Conservation (phyloP, 2,113 vertebrate species). For the Euleptes europaea region DNA sequence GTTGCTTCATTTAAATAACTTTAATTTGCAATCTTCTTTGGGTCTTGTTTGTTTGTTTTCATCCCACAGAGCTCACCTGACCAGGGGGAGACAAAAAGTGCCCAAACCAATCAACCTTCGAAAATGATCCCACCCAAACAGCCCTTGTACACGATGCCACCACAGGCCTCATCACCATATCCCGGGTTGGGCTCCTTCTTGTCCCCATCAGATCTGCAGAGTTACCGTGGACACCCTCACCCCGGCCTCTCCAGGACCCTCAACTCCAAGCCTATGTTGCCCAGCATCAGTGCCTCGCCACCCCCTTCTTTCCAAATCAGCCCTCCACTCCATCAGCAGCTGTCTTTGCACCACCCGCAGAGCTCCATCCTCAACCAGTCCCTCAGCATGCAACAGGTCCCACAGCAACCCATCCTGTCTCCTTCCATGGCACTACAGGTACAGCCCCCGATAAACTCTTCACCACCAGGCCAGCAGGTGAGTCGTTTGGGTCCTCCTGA, state of each 20-base stretch:
- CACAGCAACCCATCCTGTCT: slow-evolving; percentile 93
- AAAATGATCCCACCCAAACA: slow-evolving; percentile 93
- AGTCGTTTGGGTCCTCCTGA: slow-evolving; percentile 31
- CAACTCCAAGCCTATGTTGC: slow-evolving; percentile 91
- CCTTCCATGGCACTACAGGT: slow-evolving; percentile 97
- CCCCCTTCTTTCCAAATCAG: slow-evolving; percentile 95
- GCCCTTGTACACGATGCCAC: slow-evolving; percentile 89
- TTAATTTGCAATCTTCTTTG: not conserved
- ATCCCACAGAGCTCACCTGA: slow-evolving; percentile 87
- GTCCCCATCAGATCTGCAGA: slow-evolving; percentile 91
- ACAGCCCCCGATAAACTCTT: slow-evolving; percentile 88
- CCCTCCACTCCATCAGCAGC: slow-evolving; percentile 94
- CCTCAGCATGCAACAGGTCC: slow-evolving; percentile 95
- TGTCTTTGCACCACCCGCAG: slow-evolving; percentile 88
- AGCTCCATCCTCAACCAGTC: slow-evolving; percentile 92
- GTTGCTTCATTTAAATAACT: not conserved
- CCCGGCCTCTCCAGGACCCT: slow-evolving; percentile 88
- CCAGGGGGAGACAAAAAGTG: slow-evolving; percentile 86
- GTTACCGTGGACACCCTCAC: slow-evolving; percentile 88
- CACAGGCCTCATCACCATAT: slow-evolving; percentile 88
- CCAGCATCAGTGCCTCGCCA: slow-evolving; percentile 93
- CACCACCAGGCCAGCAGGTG: slow-evolving; percentile 95
- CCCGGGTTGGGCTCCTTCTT: slow-evolving; percentile 90
- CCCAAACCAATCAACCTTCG: slow-evolving; percentile 84
- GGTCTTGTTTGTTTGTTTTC: slow-evolving; percentile 8